phyloP scores from a whole-genome alignment of 2,797 vertebrate species.

The Acrocephalus scirpaceus region DNA sequence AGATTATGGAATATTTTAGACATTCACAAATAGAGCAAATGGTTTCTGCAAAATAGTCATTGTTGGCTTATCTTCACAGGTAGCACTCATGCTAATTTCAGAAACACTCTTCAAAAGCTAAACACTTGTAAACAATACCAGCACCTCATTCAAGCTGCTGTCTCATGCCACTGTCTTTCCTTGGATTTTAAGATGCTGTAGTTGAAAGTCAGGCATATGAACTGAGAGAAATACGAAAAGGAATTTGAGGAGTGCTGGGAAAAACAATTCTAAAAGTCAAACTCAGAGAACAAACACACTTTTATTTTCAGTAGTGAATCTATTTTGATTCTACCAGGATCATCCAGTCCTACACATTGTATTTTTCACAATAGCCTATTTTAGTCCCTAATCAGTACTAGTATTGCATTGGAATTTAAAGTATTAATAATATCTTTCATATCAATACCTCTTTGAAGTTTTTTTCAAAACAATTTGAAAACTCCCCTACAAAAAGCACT shows the following conservation, averaged over 20 bases:
- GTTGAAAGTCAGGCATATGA: neutral
- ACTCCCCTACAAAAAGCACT: neutral
- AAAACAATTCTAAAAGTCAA: neutral
- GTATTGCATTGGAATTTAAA: neutral
- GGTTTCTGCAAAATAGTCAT: neutral
- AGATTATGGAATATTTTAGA: neutral
- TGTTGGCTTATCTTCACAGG: slow-evolving; percentile 11
- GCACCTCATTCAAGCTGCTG: neutral
- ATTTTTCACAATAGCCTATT: neutral
- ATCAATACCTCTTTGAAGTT: neutral
- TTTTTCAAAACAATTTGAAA: neutral
- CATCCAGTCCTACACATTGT: neutral
- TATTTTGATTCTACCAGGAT: neutral
- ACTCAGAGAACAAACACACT: neutral
- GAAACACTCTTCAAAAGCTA: neutral
- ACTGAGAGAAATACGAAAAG: neutral
- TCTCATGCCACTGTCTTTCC: neutral
- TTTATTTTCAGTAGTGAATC: neutral
- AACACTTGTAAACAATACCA: slow-evolving; percentile 16
- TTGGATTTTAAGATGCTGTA: neutral
- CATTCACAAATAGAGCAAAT: neutral
- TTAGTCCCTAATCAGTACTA: neutral
- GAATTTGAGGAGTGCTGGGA: neutral
- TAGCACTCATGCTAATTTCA: slow-evolving; percentile 3
- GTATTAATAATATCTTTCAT: neutral